A percentile compares a stretch with the other conserved stretches of the same genome.
Conservation (phyloP, 1,140 invertebrate genomes). For the Drosophila bifasciata region DNA sequence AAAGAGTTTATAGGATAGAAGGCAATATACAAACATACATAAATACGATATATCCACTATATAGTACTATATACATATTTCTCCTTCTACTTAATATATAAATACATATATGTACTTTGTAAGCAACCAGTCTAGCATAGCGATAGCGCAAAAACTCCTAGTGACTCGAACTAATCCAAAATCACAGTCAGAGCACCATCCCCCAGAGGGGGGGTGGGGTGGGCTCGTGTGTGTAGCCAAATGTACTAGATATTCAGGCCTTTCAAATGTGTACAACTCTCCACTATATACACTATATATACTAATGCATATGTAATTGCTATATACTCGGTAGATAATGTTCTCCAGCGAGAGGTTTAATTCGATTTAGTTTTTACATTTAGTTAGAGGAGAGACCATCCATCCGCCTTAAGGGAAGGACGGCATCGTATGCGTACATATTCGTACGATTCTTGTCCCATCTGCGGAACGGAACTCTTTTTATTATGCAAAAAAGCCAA, state of each 20-base stretch:
- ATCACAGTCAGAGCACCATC: constrained; percentile 49
- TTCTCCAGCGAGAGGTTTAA: constrained; percentile 20
- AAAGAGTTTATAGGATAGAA: constrained; percentile 60
- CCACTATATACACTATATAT: constrained; percentile 52
- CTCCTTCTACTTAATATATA: constrained; percentile 40
- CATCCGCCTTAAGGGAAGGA: background rate
- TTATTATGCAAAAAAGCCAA: constrained; percentile 71
- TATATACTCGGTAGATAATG: constrained; percentile 45
- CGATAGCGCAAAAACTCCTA: constrained; percentile 43
- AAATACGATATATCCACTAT: background rate
- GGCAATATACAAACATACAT: constrained; percentile 43
- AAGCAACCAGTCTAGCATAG: constrained; percentile 50
- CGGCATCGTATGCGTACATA: constrained; percentile 24
- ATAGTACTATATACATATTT: constrained; percentile 42
- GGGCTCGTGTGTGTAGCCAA: constrained; percentile 64
- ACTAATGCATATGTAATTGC: constrained; percentile 50
- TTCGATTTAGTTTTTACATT: constrained; percentile 19
- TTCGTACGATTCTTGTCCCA: constrained; percentile 8
- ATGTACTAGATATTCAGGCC: constrained; percentile 74
- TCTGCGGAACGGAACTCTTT: constrained; percentile 11
- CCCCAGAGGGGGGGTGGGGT: constrained; percentile 1
- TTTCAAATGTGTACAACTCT: constrained; percentile 70
- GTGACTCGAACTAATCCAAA: constrained; percentile 62
- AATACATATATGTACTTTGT: constrained; percentile 39
- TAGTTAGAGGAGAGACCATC: constrained; percentile 9